Evolutionary conservation across 1,140 invertebrate species (phyloP), one percentile per base, ranked within the genome.

Genomic region (Aleiodes sp.): DNA sequence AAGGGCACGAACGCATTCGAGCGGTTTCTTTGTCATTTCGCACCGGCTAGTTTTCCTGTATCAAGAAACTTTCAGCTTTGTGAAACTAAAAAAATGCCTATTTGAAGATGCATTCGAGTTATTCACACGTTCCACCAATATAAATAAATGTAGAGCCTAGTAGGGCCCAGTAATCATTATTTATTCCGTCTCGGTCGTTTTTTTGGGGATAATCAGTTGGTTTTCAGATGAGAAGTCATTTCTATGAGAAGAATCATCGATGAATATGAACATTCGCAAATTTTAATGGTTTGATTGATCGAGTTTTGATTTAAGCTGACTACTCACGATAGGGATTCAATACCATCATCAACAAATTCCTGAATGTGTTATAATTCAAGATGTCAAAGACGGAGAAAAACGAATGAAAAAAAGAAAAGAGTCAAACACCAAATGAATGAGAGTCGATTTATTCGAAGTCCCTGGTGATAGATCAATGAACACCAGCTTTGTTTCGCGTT

Each of bases 11-110:
- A 79, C 82, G 81, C 80, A 84, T 82, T 78, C 76, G 80, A 79
- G 73, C 77, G 78, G 80, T 80, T 84, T 84, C 80, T 82, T 84
- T 83, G 80, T 82, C 78, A 78, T 82, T 81, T 79, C 76, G 74
- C 72, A 72, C 74, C 61, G 73, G 76, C 79, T 75, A 81, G 79
- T 83, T 83, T 78, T 80, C 73, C 72, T 75, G 14, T 52, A 24
- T 52, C 10, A 21, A 12, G 2, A 6, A 24, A 1, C 19, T 16
- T 52, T 24, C 26, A 8, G 7, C 21, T 21, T 9, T 24, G 19
- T 43, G 39, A 6, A 16, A 24, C 14, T n/a, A n/a, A n/a, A n/a
- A 52, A 24, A 24, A 24, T 21, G 41, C 41, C 41, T 46, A 46
- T n/a, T n/a, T 16, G 39, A 12, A 43, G n/a, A 16, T 43, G 39